Evolutionary conservation across 2,888 invertebrate genomes (phyloP).

Genomic region (Acleris literana): DNA sequence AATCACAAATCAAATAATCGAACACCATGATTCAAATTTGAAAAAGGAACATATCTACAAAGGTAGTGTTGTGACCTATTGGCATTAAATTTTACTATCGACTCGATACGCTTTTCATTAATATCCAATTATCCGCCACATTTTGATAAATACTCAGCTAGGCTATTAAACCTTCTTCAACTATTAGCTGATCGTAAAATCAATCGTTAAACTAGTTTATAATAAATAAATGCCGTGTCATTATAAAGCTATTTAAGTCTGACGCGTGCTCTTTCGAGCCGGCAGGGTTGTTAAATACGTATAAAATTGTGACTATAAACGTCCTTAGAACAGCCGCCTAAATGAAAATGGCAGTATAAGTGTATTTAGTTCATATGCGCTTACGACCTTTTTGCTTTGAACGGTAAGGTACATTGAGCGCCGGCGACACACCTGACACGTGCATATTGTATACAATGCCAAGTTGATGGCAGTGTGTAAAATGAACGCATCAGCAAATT

Average conservation of each 20-base stretch:
- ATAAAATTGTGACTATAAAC: constrained; percentile 5
- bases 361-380: neutral
- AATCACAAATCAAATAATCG: no score
- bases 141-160: constrained; percentile 21
- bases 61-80: constrained; percentile 18
- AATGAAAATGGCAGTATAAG: neutral
- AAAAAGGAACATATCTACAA: constrained; percentile 8
- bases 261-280: constrained; percentile 29
- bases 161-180: constrained; percentile 37
- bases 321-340: neutral
- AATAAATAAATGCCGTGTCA: constrained; percentile 35
- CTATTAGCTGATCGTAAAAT: constrained; percentile 39
- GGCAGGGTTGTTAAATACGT: constrained; percentile 14
- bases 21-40: neutral
- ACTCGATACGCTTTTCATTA: constrained; percentile 18
- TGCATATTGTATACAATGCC: no score
- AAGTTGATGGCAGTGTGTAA: no score
- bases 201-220: constrained; percentile 38
- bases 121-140: constrained; percentile 29
- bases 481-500: no score
- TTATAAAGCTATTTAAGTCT: constrained; percentile 32
- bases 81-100: constrained; percentile 20
- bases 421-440: no score
- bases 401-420: no score
- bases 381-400: no score